Conservation (phyloP, 2,113 vertebrate genomes). For the Notechis scutatus region DNA sequence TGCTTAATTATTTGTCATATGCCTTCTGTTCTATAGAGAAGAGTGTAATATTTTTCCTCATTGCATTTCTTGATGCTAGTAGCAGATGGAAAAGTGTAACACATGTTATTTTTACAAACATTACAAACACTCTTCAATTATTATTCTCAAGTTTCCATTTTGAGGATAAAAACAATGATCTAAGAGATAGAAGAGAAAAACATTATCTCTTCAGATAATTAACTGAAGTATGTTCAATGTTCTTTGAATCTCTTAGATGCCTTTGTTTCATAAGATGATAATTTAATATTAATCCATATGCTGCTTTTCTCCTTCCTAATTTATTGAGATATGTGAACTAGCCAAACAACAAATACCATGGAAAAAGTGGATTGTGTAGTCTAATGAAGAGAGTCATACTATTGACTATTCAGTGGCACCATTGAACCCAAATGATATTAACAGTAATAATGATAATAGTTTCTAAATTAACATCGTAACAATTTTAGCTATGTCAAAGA, state of each 20-base stretch:
- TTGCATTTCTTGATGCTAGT: neutral
- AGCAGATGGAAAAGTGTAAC: constrained; percentile 9
- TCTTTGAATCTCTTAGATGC: neutral
- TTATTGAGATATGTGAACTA: neutral
- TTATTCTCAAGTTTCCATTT: neutral
- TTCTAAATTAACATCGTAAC: neutral
- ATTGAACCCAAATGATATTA: neutral
- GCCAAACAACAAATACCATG: neutral
- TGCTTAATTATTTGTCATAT: constrained; percentile 22
- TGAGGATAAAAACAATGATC: neutral
- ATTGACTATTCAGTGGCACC: neutral
- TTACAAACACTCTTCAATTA: neutral
- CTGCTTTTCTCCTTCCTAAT: neutral
- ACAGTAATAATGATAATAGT: neutral
- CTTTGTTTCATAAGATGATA: neutral
- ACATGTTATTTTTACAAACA: constrained; percentile 2
- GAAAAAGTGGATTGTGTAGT: neutral
- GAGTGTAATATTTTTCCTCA: neutral
- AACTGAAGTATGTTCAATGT: neutral
- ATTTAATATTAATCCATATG: neutral
- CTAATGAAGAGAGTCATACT: neutral
- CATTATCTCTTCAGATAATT: neutral
- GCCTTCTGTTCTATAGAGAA: neutral
- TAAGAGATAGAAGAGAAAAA: neutral
- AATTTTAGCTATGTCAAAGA: neutral